phyloP scores from a whole-genome alignment of 2,888 invertebrate species.

The Beris chalybata region DNA sequence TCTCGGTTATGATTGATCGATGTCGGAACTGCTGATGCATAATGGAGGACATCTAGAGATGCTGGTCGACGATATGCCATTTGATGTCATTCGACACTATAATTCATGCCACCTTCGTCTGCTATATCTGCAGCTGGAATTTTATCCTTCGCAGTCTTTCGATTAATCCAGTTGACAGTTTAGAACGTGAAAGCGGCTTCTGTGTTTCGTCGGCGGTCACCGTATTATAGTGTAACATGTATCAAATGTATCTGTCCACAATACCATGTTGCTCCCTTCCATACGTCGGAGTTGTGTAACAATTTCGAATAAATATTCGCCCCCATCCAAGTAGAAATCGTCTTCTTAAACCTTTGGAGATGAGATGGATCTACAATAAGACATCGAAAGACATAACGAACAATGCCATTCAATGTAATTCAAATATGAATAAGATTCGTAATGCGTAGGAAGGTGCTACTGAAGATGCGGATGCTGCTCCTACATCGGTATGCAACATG shows the following conservation, averaged over 20 bases:
- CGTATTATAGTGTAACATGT: conserved; percentile 10
- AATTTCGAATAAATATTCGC: conserved; percentile 3
- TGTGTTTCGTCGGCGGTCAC: conserved; percentile 24
- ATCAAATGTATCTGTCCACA: conserved; percentile 20
- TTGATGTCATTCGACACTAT: conserved; percentile 29
- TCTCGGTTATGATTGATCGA: conserved; percentile 16
- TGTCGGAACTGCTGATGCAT: conserved; percentile 25
- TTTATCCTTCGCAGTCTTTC: conserved; percentile 32
- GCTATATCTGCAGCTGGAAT: conserved; percentile 26
- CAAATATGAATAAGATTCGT: neutral
- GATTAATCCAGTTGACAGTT: conserved; percentile 34
- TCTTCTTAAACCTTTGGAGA: conserved; percentile 1
- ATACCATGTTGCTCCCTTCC: neutral
- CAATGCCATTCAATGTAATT: neutral
- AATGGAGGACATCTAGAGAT: conserved; percentile 27
- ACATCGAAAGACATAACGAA: neutral
- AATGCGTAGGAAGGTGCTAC: conserved; percentile 29
- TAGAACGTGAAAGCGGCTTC: conserved; percentile 27
- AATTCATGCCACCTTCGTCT: conserved; percentile 29
- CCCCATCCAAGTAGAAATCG: neutral
- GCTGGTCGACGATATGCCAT: conserved; percentile 24
- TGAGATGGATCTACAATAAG: conserved; percentile 10
- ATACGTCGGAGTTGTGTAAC: conserved; percentile 7
- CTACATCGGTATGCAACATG: neutral
- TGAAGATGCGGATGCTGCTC: conserved; percentile 7